Percentiles rank a stretch among this genome's conserved stretches.
Conservation (phyloP, 1,140 invertebrate genomes). For the Magallana gigas region DNA sequence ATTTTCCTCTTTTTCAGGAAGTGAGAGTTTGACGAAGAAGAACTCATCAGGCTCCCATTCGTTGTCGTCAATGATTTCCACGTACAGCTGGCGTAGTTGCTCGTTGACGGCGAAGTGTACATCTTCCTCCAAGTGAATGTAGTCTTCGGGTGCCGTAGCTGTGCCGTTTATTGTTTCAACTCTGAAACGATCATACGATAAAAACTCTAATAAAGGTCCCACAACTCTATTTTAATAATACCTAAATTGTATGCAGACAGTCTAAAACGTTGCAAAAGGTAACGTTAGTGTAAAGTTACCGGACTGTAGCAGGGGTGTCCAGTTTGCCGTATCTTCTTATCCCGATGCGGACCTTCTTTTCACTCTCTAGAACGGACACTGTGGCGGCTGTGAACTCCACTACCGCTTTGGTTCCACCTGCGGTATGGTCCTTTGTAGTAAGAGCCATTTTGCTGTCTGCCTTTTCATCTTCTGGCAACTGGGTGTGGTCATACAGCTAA, state of each 20-base stretch:
- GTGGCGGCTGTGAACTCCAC: constrained; percentile 84
- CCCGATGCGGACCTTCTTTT: constrained; percentile 82
- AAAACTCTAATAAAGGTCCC: background rate
- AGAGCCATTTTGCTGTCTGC: constrained; percentile 32
- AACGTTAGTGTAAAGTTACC: constrained; percentile 72
- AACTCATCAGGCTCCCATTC: constrained; percentile 86
- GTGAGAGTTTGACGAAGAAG: constrained; percentile 83
- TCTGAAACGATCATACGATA: constrained; percentile 70
- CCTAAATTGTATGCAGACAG: too few species aligned
- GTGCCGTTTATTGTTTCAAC: constrained; percentile 85
- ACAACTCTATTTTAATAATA: too few species aligned
- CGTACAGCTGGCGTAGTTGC: constrained; percentile 81
- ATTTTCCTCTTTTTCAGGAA: constrained; percentile 73
- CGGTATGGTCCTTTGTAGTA: constrained; percentile 67
- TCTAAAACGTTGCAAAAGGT: too few species aligned
- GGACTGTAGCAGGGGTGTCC: constrained; percentile 80
- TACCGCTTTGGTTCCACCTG: constrained; percentile 79
- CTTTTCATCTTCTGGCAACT: constrained; percentile 63
- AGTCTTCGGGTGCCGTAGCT: constrained; percentile 83
- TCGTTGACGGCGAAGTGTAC: constrained; percentile 83
- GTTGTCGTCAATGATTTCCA: constrained; percentile 85
- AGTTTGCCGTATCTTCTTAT: constrained; percentile 82
- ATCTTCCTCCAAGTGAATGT: constrained; percentile 82
- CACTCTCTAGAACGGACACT: constrained; percentile 83
- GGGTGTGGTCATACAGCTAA: constrained; percentile 68